These are phyloP conservation scores for Brachionus rotundiformis DNA, from an alignment of 1,140 invertebrate species.

Conservation along the genomic window DNA sequence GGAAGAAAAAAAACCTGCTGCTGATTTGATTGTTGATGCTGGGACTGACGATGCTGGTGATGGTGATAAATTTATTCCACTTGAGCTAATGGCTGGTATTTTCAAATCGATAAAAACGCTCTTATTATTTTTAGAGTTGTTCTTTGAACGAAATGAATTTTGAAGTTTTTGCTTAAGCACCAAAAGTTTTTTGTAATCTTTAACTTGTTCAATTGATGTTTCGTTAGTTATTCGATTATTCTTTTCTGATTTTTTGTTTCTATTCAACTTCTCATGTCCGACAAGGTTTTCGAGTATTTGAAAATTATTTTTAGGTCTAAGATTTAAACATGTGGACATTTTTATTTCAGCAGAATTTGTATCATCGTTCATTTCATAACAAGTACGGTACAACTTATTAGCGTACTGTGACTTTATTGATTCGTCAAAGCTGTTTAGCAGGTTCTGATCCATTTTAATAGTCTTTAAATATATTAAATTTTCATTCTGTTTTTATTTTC, in stretches of 20 bases:
- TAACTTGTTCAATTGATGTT: background rate
- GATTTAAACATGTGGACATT: constrained; percentile 9
- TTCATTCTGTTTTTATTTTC: background rate
- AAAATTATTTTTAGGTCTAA: constrained; percentile 22
- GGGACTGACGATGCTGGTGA: constrained; percentile 49
- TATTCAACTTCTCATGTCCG: background rate
- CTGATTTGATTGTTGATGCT: background rate
- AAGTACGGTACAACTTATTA: background rate
- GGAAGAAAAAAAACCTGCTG: background rate
- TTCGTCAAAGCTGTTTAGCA: background rate
- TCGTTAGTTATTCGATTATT: background rate
- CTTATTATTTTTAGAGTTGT: background rate
- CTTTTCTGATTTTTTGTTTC: background rate
- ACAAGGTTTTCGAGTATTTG: constrained; percentile 20
- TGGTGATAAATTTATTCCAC: background rate
- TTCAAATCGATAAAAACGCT: constrained; percentile 21
- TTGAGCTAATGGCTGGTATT: background rate
- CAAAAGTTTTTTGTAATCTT: constrained; percentile 23
- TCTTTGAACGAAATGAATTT: constrained; percentile 36
- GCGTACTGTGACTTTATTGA: background rate
- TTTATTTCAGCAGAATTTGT: background rate
- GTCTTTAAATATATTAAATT: background rate
- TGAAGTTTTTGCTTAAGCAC: constrained; percentile 20
- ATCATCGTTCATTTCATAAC: constrained; percentile 10
- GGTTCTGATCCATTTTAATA: background rate